Percentiles rank a stretch among this genome's conserved stretches.
phyloP scores from a whole-genome alignment of 2,797 vertebrate species.

The Channallabes apus region DNA sequence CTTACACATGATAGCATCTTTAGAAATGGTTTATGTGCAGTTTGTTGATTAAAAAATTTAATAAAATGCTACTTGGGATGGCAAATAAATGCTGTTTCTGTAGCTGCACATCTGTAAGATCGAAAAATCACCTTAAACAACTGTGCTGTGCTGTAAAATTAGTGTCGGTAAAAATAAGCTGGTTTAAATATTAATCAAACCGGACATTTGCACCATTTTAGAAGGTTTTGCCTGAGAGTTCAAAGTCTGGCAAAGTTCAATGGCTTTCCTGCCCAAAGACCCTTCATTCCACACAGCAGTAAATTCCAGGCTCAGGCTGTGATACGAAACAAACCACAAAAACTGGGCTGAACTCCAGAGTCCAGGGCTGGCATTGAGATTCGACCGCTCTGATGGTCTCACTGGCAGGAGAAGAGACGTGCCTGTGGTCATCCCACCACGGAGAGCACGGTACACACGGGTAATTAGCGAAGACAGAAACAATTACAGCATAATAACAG shows the following conservation, averaged over 20 bases:
- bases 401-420: constrained; percentile 39
- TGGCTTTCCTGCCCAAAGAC: background rate
- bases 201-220: background rate
- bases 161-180: background rate
- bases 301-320: background rate
- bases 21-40: background rate
- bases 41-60: background rate
- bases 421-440: constrained; percentile 50
- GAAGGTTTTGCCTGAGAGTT: background rate
- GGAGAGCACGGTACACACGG: constrained; percentile 57
- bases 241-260: background rate
- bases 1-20: background rate
- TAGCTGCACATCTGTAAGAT: background rate
- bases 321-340: constrained; percentile 9
- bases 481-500: constrained; percentile 65
- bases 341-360: constrained; percentile 11
- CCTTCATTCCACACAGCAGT: background rate
- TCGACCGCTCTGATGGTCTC: constrained; percentile 15
- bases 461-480: constrained; percentile 68
- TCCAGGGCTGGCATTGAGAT: constrained; percentile 13
- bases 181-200: background rate
- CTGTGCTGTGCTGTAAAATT: background rate
- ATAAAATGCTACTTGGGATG: background rate
- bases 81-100: background rate
- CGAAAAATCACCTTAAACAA: background rate